Evolutionary conservation across 2,113 vertebrate species (phyloP), one percentile per base, ranked within the genome.

Genomic region (Phalacrocorax brasilianus): DNA sequence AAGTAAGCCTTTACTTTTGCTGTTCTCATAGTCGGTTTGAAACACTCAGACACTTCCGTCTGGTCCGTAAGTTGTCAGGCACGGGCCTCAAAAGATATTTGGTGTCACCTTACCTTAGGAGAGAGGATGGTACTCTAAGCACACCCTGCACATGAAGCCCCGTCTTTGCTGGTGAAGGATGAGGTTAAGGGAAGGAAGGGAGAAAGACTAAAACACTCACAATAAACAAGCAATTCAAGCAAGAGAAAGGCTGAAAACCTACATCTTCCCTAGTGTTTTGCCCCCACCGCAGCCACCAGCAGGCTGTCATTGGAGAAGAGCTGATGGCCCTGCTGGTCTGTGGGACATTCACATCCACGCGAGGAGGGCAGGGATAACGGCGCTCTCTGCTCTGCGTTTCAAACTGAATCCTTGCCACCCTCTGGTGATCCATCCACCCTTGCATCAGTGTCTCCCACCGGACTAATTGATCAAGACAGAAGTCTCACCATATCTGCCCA

Each of bases 351-450:
- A 9, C 22, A 12, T 11, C 30, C 12, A 8, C 53, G 7, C 5
- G 2, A 38, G 73, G 85, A 23, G 17, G 33, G 11, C 27, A 53
- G 47, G 27, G 65, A 22, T 32, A 30, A 62, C 15, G 53, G 56
- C 9, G 18, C 17, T 15, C 38, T 12, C 12, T 22, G 47, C 21
- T 45, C 38, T 14, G 3, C 6, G 3, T 44, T 61, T 61, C 47
- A 53, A 4, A 13, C 9, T 2, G 21, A 38, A 33, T 5, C 14
- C 18, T 68, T 38, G 22, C 53, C 28, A 8, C 9, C 32, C 32
- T 21, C 12, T 0, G 0, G n/a, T 5, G 27, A 50, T 40, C 44
- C 40, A 59, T 18, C 40, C 13, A 55, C 24, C 5, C n/a, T 23
- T 5, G 8, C 3, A 6, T 21, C 79, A 15, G 12, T 14, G 20